Conservation (phyloP, 2,797 vertebrate species). For the Hybognathus amarus region DNA sequence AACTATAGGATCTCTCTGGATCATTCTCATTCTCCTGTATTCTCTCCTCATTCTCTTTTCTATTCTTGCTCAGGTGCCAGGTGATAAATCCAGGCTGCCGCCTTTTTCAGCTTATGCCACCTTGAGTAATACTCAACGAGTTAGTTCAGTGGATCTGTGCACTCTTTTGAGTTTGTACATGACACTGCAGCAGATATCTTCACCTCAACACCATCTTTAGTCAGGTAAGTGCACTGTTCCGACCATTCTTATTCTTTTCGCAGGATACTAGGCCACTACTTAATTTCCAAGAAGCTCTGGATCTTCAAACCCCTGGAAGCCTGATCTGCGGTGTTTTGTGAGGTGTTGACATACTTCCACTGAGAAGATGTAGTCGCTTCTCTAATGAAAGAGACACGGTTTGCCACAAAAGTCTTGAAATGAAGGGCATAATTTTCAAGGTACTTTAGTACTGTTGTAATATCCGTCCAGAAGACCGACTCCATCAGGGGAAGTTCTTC, state of each 20-base stretch:
- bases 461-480: conserved; percentile 46
- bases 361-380: conserved; percentile 17
- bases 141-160: not conserved
- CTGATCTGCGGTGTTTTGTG: conserved; percentile 20
- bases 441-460: conserved; percentile 41
- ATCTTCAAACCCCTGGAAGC: conserved; percentile 29
- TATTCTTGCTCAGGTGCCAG: not conserved
- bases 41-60: not conserved
- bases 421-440: conserved; percentile 27
- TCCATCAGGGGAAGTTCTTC: conserved; percentile 1
- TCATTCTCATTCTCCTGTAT: not conserved
- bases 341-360: conserved; percentile 45
- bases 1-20: not conserved
- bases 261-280: not conserved
- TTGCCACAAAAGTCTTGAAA: conserved; percentile 48
- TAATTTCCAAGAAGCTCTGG: not conserved
- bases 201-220: not conserved
- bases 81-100: not conserved
- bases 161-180: not conserved
- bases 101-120: conserved; percentile 16
- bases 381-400: conserved; percentile 30
- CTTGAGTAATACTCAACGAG: not conserved
- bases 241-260: not conserved
- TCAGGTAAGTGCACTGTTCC: not conserved
- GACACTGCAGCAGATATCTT: not conserved